Percentiles rank a stretch among this genome's conserved stretches.
Conservation (phyloP, 2,113 vertebrate species). For the Glaucomys volans region DNA sequence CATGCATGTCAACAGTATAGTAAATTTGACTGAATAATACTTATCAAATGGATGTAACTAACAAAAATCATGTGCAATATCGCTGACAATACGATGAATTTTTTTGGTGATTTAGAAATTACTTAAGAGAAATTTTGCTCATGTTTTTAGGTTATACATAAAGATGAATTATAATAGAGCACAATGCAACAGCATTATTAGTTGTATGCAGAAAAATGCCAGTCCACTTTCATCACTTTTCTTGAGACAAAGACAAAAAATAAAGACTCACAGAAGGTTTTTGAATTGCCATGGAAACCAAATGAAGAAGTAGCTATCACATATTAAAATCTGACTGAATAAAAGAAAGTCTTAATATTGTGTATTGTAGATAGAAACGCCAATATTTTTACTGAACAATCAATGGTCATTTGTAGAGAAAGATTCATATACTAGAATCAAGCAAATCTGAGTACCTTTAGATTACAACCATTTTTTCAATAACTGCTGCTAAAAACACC, state of each 20-base stretch:
- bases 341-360: not conserved
- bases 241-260: slow-evolving; percentile 5
- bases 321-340: slow-evolving; percentile 2
- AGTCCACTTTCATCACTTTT: not conserved
- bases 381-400: not conserved
- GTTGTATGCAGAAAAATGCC: not conserved
- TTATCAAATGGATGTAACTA: not conserved
- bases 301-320: not conserved
- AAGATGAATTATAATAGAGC: not conserved
- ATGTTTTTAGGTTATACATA: not conserved
- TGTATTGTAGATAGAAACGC: not conserved
- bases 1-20: not conserved
- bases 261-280: not conserved
- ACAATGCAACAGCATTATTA: not conserved
- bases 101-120: not conserved
- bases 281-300: not conserved
- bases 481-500: not conserved
- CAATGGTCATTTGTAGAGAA: not conserved
- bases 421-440: not conserved
- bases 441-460: not conserved
- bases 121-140: not conserved
- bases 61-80: not conserved
- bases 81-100: not conserved
- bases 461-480: not conserved
- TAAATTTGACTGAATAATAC: not conserved